Evolutionary conservation across 2,888 invertebrate genomes (phyloP), one percentile per base, ranked within the genome.

Genomic region (Cataglyphis albicans): DNA sequence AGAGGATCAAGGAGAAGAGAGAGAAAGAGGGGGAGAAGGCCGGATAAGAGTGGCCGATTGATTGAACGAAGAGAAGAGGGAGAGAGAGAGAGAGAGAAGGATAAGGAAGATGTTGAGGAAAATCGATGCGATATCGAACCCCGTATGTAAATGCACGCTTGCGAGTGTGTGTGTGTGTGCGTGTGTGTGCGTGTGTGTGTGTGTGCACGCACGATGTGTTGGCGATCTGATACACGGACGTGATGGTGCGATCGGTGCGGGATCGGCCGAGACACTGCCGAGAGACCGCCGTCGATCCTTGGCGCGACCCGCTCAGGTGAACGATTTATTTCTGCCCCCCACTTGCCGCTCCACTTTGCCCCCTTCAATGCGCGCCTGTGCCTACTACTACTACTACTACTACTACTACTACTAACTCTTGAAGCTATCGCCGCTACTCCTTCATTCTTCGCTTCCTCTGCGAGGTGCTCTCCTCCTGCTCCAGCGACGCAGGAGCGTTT

Each of bases 251-350:
- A 90, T 92, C 93, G 91, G 90, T 90, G 86, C 90, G 91, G 92
- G 90, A 91, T 92, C 92, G 91, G 90, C 88, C 91, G 92, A 91
- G 90, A 91, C 90, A 94, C 94, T 94, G 90, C 89, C 48, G 48
- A 52, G 80, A 81, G 81, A 44, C 67, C 83, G 81, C 73, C 81
- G 48, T 32, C 48, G 82, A 84, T 83, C 81, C 83, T 64, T 84
- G 83, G 35, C 73, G 70, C 82, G 83, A 85, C 83, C 48, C 48
- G 85, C 88, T 90, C 93, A 93, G 93, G 93, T 94, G 93, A 93
- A 93, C 93, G 92, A 93, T 93, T 94, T 93, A 93, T 93, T 91
- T 91, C 91, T 90, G 86, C 92, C 92, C 59, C 92, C 93, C 92
- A 91, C 89, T 87, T 86, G 67, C 48, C 80, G 48, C 76, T 67